Evolutionary conservation across 2,797 vertebrate genomes (phyloP), one percentile per base, ranked within the genome.

Genomic region (Thunnus albacares): DNA sequence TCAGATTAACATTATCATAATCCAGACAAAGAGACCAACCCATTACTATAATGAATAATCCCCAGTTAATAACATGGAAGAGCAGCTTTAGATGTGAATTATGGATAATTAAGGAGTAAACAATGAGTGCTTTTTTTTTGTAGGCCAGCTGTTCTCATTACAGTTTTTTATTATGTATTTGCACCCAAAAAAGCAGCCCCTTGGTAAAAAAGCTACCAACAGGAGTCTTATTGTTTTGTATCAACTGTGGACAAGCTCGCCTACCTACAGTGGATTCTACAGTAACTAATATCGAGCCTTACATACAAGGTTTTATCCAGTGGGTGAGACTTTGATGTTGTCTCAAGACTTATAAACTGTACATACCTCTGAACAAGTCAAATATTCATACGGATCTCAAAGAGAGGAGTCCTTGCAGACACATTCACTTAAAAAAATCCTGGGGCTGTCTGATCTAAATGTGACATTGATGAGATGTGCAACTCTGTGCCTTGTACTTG

Each of bases 1-100:
- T 71, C 68, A 85, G 88, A 94, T 93, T 90, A 92, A 83, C 77
- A 41, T 83, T 28, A 76, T 53, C 62, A 79, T 91, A 91, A 94
- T 92, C 84, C 85, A 86, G 79, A 82, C 56, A 88, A 87, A 85
- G 85, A 86, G 75, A 81, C 72, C 80, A 89, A 78, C 74, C 77
- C 87, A 91, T 88, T 92, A 84, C 56, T 77, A 84, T 76, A 89
- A 85, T 78, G 72, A 86, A 85, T 87, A 82, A 87, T 87, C 60
- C n/a, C 38, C 28, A 66, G 75, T 77, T 88, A 83, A 80, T 92
- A 80, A 84, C 43, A n/a, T 59, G 56, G 61, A 66, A 76, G 62
- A 72, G 61, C 71, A 82, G 79, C 51, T 82, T 67, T 86, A 60
- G 17, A 79, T 77, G 12, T 62, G 51, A 87, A 84, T 82, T 82